phyloP scores from a whole-genome alignment of 2,113 vertebrate genomes.

The Laticauda laticaudata region DNA sequence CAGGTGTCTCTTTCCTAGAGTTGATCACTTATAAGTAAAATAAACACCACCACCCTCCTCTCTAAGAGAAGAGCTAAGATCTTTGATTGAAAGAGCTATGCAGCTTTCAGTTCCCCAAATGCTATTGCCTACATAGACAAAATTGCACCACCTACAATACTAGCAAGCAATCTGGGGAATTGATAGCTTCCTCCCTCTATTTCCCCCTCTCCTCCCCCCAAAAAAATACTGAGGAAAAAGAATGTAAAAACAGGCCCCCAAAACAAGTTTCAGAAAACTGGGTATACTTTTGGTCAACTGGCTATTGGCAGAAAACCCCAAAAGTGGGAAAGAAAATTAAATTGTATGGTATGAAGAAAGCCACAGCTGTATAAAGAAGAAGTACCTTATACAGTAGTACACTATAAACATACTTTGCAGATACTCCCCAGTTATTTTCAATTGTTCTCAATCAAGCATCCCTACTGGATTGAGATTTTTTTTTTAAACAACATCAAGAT shows the following conservation, averaged over 20 bases:
- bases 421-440: background rate
- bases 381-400: background rate
- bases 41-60: background rate
- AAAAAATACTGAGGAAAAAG: background rate
- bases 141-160: background rate
- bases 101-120: background rate
- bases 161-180: background rate
- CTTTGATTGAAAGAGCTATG: background rate
- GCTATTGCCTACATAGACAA: background rate
- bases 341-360: background rate
- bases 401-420: background rate
- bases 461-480: background rate
- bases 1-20: slow-evolving; percentile 67
- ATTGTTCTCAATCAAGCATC: background rate
- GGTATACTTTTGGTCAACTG: background rate
- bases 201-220: too few species aligned
- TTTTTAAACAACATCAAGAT: background rate
- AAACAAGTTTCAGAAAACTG: background rate
- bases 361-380: background rate
- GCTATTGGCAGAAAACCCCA: background rate
- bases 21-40: background rate
- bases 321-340: background rate
- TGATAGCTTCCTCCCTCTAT: background rate
- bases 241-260: background rate
- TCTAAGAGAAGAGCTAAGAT: background rate